Percentiles rank a stretch among this genome's conserved stretches.
Evolutionary conservation across 2,888 invertebrate genomes (phyloP).

Genomic region (Dasypogon diadema): DNA sequence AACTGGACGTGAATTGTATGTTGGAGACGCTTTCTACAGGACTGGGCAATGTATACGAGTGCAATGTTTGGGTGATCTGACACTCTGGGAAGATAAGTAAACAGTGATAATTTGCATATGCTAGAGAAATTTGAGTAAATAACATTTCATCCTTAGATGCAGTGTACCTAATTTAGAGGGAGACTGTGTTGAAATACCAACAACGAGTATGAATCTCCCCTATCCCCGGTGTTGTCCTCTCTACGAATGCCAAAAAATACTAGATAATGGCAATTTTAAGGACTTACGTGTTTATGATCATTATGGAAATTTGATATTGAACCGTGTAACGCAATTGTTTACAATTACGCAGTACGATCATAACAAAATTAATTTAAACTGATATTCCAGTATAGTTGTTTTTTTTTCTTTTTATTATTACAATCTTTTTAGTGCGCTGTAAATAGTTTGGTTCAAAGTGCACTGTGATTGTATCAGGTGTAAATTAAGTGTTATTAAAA

Average conservation of each 20-base stretch:
- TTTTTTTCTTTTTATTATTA: too few relatives aligned
- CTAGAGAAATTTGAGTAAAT: neutral
- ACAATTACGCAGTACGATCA: slow-evolving; percentile 42
- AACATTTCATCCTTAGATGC: slow-evolving; percentile 61
- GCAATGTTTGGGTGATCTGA: slow-evolving; percentile 64
- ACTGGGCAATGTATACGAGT: slow-evolving; percentile 63
- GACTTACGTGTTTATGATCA: slow-evolving; percentile 64
- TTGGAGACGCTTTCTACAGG: slow-evolving; percentile 65
- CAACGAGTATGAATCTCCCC: slow-evolving; percentile 59
- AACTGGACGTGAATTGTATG: slow-evolving; percentile 63
- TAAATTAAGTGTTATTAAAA: too few relatives aligned
- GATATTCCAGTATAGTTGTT: neutral
- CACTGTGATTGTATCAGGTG: too few relatives aligned
- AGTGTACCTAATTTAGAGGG: slow-evolving; percentile 62
- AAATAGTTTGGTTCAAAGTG: too few relatives aligned
- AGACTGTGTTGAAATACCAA: slow-evolving; percentile 60
- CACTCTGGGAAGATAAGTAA: slow-evolving; percentile 66
- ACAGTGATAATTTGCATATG: slow-evolving; percentile 24
- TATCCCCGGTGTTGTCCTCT: slow-evolving; percentile 66
- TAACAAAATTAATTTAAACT: neutral
- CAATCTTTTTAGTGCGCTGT: too few relatives aligned
- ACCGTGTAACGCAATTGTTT: slow-evolving; percentile 62
- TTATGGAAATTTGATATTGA: slow-evolving; percentile 61
- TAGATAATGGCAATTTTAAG: slow-evolving; percentile 59
- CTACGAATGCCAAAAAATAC: slow-evolving; percentile 62